These are phyloP conservation scores for Tinea semifulvella DNA, from an alignment of 2,888 invertebrate species.

Conservation along the genomic window DNA sequence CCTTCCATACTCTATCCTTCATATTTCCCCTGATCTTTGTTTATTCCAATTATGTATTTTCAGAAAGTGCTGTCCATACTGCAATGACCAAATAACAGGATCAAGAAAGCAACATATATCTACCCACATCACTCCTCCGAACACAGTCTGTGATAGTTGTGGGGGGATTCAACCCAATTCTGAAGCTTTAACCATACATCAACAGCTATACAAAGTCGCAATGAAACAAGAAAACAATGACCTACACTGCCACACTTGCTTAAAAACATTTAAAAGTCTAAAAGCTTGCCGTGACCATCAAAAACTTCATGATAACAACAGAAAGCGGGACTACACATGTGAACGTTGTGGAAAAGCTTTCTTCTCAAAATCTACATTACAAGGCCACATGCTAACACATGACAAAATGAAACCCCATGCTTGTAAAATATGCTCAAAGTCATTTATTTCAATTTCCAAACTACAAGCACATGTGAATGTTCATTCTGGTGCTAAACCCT, in stretches of 20 bases:
- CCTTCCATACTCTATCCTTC: too few relatives aligned
- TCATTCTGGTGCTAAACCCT: slow-evolving; percentile 53
- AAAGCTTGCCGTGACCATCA: slow-evolving; percentile 58
- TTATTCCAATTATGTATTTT: too few relatives aligned
- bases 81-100: slow-evolving; percentile 17
- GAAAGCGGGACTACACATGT: slow-evolving; percentile 43
- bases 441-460: slow-evolving; percentile 52
- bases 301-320: slow-evolving; percentile 57
- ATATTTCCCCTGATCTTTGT: too few relatives aligned
- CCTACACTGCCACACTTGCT: slow-evolving; percentile 46
- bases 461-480: slow-evolving; percentile 50
- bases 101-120: slow-evolving; percentile 11
- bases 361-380: slow-evolving; percentile 50
- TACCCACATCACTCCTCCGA: slow-evolving; percentile 28
- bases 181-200: slow-evolving; percentile 36
- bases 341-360: slow-evolving; percentile 57
- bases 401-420: slow-evolving; percentile 47
- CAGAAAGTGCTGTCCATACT: slow-evolving; percentile 30
- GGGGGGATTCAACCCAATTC: slow-evolving; percentile 44
- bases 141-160: slow-evolving; percentile 34
- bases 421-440: slow-evolving; percentile 51
- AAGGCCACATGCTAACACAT: slow-evolving; percentile 51
- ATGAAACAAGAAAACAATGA: slow-evolving; percentile 38
- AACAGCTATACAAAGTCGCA: slow-evolving; percentile 35
- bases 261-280: slow-evolving; percentile 44